These are phyloP conservation scores for Acanthaster planci DNA, from an alignment of 35 echinoderm and acorn worm species.

Conservation along the genomic window DNA sequence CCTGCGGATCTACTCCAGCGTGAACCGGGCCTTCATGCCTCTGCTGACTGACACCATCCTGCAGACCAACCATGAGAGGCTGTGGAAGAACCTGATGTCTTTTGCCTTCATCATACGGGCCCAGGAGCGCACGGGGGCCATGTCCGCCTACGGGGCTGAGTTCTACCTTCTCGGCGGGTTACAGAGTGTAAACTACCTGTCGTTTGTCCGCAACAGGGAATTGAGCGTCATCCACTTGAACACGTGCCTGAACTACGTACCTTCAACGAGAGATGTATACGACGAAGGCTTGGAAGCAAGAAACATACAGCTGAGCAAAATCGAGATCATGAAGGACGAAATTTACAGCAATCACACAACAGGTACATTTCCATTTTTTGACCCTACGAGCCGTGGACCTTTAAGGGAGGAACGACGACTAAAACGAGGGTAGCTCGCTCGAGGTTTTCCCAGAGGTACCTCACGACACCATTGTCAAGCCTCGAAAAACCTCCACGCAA, in stretches of 20 bases:
- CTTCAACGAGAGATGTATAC: neutral
- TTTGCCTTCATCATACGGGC: constrained; percentile 51
- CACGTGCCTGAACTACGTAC: constrained; percentile 29
- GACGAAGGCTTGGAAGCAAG: neutral
- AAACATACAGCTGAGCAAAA: neutral
- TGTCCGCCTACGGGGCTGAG: constrained; percentile 52
- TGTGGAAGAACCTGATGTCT: constrained; percentile 56
- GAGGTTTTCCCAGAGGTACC: too few relatives aligned
- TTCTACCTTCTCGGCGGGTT: constrained; percentile 35
- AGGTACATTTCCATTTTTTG: too few relatives aligned
- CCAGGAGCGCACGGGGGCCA: constrained; percentile 54
- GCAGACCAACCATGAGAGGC: constrained; percentile 35
- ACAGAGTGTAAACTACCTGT: constrained; percentile 4
- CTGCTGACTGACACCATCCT: constrained; percentile 48
- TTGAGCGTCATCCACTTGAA: constrained; percentile 44
- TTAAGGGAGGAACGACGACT: too few relatives aligned
- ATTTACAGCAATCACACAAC: neutral
- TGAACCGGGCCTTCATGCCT: constrained; percentile 39
- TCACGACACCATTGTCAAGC: too few relatives aligned
- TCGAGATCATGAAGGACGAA: constrained; percentile 1
- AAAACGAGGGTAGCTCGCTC: too few relatives aligned
- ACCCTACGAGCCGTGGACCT: too few relatives aligned
- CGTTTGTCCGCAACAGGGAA: constrained; percentile 37
- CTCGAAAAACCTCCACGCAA: too few relatives aligned
- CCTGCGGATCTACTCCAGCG: constrained; percentile 33